Base-by-base conservation (phyloP, 2,888 invertebrate species). In the Ichneumon xanthorius region DNA sequence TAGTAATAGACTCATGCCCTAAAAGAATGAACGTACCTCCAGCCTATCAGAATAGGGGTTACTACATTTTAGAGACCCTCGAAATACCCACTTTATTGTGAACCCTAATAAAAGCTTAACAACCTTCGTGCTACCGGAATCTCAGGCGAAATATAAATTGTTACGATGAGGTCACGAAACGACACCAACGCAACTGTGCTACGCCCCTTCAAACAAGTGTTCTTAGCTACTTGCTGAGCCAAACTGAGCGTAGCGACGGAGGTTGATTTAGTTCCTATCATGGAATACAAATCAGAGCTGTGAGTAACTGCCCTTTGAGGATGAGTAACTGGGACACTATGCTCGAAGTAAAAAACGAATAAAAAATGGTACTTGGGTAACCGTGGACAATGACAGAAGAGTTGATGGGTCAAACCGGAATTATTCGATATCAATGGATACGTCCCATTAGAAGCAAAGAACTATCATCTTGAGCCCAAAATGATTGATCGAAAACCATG, bases 401-500 rank as follows among this genome's bases (percentile, higher is more conserved):
- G 22, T 14, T 0, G 26, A 26, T 26, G 26, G n/a, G n/a, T 14
- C 7, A 30, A 61, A n/a, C 30, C 40, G 19, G 16, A 50, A 75
- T 78, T 70, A 45, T 76, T 58, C 53, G 26, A 67, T 19, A 70
- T 53, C 22, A 79, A 78, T 72, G 37, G 45, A 30, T 5, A 61
- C 19, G 58, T 79, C 61, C 68, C 80, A 82, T 76, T 76, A 70
- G 68, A 82, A 61, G 73, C 7, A 37, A 73, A 72, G 48, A 72
- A 80, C 37, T 45, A 67, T 6, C 53, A 26, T 22, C 14, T 70
- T 63, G 65, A 45, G 50, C 65, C 11, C 50, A 33, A 22, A 58
- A 82, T 86, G 80, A 86, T 86, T 50, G 85, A 86, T 86, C 73
- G 85, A 50, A 80, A 82, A 53, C 33, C 67, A 63, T n/a, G 80